These are phyloP conservation scores for Lepidonotus clava DNA, from an alignment of 2,888 invertebrate species.

Conservation along the genomic window DNA sequence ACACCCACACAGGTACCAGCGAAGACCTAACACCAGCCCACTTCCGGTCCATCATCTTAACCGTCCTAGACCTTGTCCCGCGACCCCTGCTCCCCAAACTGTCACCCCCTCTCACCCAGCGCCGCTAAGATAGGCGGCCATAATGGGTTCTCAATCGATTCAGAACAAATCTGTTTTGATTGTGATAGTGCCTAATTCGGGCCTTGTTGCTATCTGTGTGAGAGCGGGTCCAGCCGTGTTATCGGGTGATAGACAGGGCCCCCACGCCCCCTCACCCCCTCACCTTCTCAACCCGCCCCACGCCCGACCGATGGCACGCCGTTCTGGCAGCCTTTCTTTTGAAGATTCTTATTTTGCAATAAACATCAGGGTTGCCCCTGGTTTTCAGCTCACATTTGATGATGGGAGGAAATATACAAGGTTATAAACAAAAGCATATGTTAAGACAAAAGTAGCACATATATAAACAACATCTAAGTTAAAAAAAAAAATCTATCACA, in stretches of 20 bases:
- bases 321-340: too few species aligned
- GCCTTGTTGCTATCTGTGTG: slow-evolving; percentile 41
- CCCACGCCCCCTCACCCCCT: not conserved
- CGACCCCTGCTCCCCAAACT: not conserved
- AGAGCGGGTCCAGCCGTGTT: not conserved
- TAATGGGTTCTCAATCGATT: not conserved
- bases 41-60: not conserved
- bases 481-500: too few species aligned
- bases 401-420: too few species aligned
- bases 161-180: slow-evolving; percentile 36
- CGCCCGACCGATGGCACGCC: not conserved
- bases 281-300: not conserved
- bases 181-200: slow-evolving; percentile 13
- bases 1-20: not conserved
- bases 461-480: too few species aligned
- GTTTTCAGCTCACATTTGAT: too few species aligned
- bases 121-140: not conserved
- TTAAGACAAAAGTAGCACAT: too few species aligned
- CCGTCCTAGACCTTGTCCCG: not conserved
- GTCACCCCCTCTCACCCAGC: not conserved
- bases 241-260: slow-evolving; percentile 3
- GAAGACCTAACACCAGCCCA: not conserved
- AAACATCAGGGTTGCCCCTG: too few species aligned
- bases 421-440: too few species aligned
- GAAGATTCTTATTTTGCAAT: too few species aligned